Conservation (phyloP, 2,797 vertebrate species). For the Mormyrops boulengeri region DNA sequence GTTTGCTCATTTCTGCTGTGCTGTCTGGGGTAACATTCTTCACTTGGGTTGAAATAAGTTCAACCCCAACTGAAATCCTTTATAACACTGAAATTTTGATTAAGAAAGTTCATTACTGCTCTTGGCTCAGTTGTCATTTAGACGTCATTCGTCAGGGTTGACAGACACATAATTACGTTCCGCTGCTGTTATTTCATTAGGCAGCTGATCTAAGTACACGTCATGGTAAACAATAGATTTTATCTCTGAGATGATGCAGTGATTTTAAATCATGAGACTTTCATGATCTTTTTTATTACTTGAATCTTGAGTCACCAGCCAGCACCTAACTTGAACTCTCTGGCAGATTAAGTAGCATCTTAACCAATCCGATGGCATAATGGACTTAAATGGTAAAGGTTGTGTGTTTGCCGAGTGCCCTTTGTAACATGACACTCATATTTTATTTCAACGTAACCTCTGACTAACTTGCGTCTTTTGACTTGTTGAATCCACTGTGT, state of each 20-base stretch:
- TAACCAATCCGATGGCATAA: background rate
- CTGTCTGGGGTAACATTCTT: background rate
- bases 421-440: background rate
- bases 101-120: background rate
- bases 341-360: background rate
- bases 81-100: background rate
- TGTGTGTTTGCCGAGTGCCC: background rate
- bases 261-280: background rate
- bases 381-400: background rate
- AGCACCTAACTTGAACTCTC: background rate
- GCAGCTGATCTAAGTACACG: background rate
- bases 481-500: background rate
- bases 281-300: background rate
- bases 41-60: background rate
- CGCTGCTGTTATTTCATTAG: background rate
- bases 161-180: background rate
- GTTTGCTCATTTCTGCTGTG: background rate
- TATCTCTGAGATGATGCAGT: background rate
- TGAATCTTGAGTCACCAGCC: background rate
- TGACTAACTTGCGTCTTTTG: background rate
- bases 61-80: background rate
- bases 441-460: background rate
- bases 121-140: background rate
- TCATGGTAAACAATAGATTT: background rate
- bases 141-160: background rate